Base-by-base conservation (phyloP, 2,797 vertebrate species). In the Dallia pectoralis region DNA sequence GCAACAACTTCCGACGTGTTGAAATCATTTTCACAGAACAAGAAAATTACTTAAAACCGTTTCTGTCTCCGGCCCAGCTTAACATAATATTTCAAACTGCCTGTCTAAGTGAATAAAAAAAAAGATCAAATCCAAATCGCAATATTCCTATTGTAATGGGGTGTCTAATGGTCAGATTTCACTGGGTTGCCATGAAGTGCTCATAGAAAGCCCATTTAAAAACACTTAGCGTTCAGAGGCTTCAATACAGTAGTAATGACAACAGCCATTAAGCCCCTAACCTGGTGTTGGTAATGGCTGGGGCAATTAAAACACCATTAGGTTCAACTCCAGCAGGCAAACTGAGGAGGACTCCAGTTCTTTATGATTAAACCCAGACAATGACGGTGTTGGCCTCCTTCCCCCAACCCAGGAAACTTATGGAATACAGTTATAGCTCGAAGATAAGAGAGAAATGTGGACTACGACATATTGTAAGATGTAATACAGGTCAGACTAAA, bases 241-340 rank as follows among this genome's bases (percentile, higher is more conserved):
- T 61, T 74, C 68, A 74, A 47, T 69, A 49, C 69, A 48, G 53
- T 59, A 19, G 40, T 73, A 82, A 77, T 79, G 75, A 73, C 65
- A 73, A 71, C 3, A 49, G 53, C 69, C 73, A 77, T 69, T 78
- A 72, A 72, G 40, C 40, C 40, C 40, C 40, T 44, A 44, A 44
- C 53, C 61, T 67, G 30, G 51, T 33, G 47, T 49, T 78, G 73
- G 77, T 74, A 77, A 78, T 70, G 47, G 69, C 71, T n/a, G 47
- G n/a, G 65, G 67, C 71, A 71, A 76, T 82, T 80, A 82, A 77
- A 70, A 36, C 18, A 12, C 61, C 69, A 72, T 82, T 82, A 77
- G 61, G 47, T 25, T 69, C 49, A 74, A 69, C 30, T 29, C 40
- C 64, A 71, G 70, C 61, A 77, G 63, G 71, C 47, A 27, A 72